Conservation (phyloP, 2,888 invertebrate genomes). For the Auanema sp. region DNA sequence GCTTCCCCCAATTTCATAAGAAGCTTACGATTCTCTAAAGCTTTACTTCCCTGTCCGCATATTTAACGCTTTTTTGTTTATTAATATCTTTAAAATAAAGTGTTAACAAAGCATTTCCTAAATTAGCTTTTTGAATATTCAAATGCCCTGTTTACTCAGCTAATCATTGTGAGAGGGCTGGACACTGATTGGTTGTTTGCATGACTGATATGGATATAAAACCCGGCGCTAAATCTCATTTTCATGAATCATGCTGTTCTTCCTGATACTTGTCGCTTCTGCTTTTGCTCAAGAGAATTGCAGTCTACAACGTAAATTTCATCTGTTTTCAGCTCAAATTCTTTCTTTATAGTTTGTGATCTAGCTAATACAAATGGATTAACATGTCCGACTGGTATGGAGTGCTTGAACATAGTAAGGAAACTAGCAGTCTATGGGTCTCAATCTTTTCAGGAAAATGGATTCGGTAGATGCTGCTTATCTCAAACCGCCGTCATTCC, state of each 20-base stretch:
- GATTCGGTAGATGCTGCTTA: conserved; percentile 12
- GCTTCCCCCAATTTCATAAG: no score
- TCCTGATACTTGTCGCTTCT: background rate
- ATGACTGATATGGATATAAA: background rate
- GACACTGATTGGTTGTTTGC: no score
- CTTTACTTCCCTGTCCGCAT: no score
- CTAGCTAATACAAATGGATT: no score
- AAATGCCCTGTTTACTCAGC: no score
- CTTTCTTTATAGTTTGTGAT: conserved; percentile 11
- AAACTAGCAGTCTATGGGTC: background rate
- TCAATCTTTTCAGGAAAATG: conserved; percentile 4
- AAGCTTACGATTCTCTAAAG: no score
- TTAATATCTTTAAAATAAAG: background rate
- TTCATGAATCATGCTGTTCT: background rate
- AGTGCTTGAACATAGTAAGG: conserved; percentile 4
- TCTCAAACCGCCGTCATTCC: background rate
- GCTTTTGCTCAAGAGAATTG: conserved; percentile 1
- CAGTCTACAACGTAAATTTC: background rate
- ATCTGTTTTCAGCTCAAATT: background rate
- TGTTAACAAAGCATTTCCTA: conserved; percentile 10
- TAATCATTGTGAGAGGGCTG: no score
- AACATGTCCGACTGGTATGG: background rate
- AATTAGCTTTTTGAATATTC: no score
- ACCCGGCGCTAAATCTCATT: background rate
- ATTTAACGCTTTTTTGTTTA: no score